Base-by-base conservation (phyloP, 2,113 vertebrate species). In the Bubo blakistoni region DNA sequence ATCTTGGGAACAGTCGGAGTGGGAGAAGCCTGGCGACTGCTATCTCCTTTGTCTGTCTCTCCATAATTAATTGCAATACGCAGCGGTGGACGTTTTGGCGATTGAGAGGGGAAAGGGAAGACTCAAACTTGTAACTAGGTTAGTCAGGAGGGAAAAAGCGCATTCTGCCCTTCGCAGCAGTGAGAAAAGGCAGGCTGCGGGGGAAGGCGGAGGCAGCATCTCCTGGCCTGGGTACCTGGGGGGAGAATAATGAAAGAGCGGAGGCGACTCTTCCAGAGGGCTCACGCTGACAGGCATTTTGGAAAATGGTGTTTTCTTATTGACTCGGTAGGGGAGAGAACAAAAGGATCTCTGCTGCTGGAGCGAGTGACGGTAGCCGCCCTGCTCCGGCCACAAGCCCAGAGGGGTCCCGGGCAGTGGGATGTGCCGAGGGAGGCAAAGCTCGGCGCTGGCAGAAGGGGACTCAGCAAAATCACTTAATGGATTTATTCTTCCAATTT, bases 31-130 rank as follows among this genome's bases (percentile, higher is more conserved):
- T 11, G 14, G 13, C 30, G 5, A 8, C 25, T 3, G 58, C 76
- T 36, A 2, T 6, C 21, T 3, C 38, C 25, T n/a, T 21, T 44
- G 22, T 40, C 44, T 26, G 34, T 4, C 4, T 2, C 27, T 55
- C 44, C 34, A 2, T 17, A 51, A 6, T 13, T 12, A 21, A 25
- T 7, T 16, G 63, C 32, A 8, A 14, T 0, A 4, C 2, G 40
- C 27, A 26, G 59, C 2, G 3, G 1, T 5, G 46, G 92, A 7
- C 4, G 5, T 12, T 47, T 18, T 1, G 10, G 58, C 18, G 59
- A 19, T 18, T n/a, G 29, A 5, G 30, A 66, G 61, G 65, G 44
- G 72, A 83, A 70, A 74, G 38, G 59, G n/a, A 78, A 42, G 70
- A 3, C 14, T 63, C 18, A 4, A 7, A 32, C 47, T 49, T 8